Evolutionary conservation across 2,113 vertebrate genomes (phyloP), one percentile per base, ranked within the genome.

Genomic region (Calypte anna): DNA sequence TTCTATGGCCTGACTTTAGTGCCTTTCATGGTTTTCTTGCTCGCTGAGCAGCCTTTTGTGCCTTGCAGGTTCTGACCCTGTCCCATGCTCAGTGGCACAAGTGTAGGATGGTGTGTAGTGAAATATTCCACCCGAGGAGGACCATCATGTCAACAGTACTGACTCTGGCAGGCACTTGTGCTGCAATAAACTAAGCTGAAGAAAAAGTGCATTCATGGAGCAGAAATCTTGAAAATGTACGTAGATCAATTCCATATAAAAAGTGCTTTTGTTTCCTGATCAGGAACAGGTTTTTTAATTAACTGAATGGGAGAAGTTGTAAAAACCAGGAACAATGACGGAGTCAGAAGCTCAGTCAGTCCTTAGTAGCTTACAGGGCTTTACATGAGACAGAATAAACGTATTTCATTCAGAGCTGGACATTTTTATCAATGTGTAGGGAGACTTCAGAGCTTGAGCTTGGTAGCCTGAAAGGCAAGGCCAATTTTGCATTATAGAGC

Each of bases 21-120:
- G 72, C 74, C 92, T 86, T 90, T 95, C 95, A 70, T 76, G 28
- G 43, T 40, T 40, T 70, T 69, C 77, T n/a, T 76, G 88, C 91
- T 95, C 16, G 43, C 40, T 92, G 96, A 92, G 91, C 83, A 86
- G 86, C 61, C 95, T 82, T 96, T 89, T 89, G 84, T 94, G 96
- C 77, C 94, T 94, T 87, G 95, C 95, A 96, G 97, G 96, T 97
- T 97, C 94, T 97, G 97, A 96, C 95, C 96, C 90, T 50, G 3
- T 82, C 90, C 95, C 93, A 54, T 94, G 95, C 95, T 93, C 92
- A 88, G 70, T 12, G 77, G 96, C 88, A 82, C 15, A 17, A 94
- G 96, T 76, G 96, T 66, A 85, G 93, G 97, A 88, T 21, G 76
- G 92, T 23, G 82, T 83, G 96, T 61, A 40, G 88, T 91, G 91